A percentile compares a stretch with the other conserved stretches of the same genome.
phyloP scores from a whole-genome alignment of 1,140 invertebrate species.

The Teleogryllus occipitalis region DNA sequence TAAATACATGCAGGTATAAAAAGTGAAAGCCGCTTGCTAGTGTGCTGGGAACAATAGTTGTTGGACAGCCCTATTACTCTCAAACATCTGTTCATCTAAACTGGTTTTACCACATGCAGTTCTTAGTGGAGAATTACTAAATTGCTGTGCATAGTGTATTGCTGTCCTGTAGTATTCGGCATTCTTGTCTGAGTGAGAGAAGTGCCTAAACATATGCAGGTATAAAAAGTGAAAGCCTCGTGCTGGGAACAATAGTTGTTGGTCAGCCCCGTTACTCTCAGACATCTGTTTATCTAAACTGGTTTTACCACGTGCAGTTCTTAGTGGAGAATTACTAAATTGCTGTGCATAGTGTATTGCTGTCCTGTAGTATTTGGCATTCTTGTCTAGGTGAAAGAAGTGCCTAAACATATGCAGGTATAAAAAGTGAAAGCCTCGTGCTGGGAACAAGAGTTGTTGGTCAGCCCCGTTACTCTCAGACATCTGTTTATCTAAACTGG shows the following conservation, averaged over 20 bases:
- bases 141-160: too few species aligned
- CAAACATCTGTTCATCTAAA: not conserved
- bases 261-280: too few species aligned
- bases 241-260: not conserved
- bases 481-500: not conserved
- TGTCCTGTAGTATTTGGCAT: too few species aligned
- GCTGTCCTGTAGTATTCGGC: too few species aligned
- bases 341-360: too few species aligned
- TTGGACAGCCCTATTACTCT: not conserved
- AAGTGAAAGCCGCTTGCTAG: constrained; percentile 3
- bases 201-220: constrained; percentile 4
- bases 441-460: not conserved
- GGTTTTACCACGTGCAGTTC: too few species aligned
- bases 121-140: too few species aligned
- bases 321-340: too few species aligned
- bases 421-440: constrained; percentile 8
- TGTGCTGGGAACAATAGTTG: not conserved
- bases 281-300: too few species aligned
- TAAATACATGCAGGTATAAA: constrained; percentile 8
- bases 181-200: too few species aligned
- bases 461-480: not conserved
- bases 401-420: constrained; percentile 10
- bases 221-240: constrained; percentile 8
- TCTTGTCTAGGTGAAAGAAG: too few species aligned
- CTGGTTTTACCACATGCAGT: too few species aligned